Evolutionary conservation across 2,797 vertebrate species (phyloP), one percentile per base, ranked within the genome.

Genomic region (Lepus oiostolus): DNA sequence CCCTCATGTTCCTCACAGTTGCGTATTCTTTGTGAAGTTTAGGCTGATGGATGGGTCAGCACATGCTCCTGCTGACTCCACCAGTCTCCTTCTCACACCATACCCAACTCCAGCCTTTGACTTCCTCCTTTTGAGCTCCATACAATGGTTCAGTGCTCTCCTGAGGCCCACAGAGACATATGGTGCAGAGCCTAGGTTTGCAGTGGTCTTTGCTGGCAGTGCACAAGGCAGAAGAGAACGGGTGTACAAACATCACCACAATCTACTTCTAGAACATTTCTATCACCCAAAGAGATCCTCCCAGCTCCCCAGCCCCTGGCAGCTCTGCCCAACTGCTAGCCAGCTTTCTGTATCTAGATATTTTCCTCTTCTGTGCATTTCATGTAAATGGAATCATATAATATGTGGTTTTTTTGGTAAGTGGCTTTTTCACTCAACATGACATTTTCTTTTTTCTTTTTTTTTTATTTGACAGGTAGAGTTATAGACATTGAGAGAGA

Each of bases 321-420:
- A 93, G 42, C 42, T 47, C 42, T 47, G 42, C 42, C 42, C 42
- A 47, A 38, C 30, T 19, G 70, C 42, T 35, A 42, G 26, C 26
- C 35, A 30, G 4, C 63, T 83, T 90, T 62, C 62, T 42, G 4
- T 80, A 6, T 74, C 42, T 82, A 24, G 65, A 50, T 19, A 72
- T 77, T 80, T 75, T 80, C 58, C 24, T 76, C 30, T 92, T 74
- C 72, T 63, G 54, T 30, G 17, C 24, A 65, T 93, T 90, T 88
- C 22, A 8, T 70, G n/a, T 76, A 42, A 80, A 22, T 80, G 71
- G 68, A 81, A 52, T 77, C 28, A 62, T 38, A 74, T 0, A 85
- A 1, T 32, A 42, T 60, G 14, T 75, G 47, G 16, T 42, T 28
- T 92, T 92, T 81, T 68, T 62, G 32, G 4, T 83, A 35, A 85